phyloP scores from a whole-genome alignment of 1,140 invertebrate species.

The Phymorhynchus buccinoides region DNA sequence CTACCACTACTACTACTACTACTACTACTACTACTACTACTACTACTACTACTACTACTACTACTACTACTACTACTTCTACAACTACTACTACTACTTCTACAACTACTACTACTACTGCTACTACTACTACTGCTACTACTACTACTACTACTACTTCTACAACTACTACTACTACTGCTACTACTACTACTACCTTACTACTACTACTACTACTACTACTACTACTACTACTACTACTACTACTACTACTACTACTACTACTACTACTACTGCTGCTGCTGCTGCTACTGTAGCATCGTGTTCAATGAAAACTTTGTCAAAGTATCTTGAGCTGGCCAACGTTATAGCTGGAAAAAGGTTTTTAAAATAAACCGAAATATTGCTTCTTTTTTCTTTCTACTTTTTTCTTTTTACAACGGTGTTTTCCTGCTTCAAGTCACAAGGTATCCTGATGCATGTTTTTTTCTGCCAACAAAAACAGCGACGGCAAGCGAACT shows the following conservation, averaged over 20 bases:
- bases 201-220: neutral
- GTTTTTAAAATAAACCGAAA: too few species aligned
- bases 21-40: neutral
- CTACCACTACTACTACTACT: neutral
- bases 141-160: conserved; percentile 5
- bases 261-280: too few species aligned
- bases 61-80: neutral
- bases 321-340: neutral
- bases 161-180: conserved; percentile 15
- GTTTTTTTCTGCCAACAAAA: too few species aligned
- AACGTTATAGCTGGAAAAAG: too few species aligned
- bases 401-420: too few species aligned
- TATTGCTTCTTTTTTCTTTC: too few species aligned
- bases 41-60: too few species aligned
- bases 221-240: neutral
- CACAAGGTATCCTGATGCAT: too few species aligned
- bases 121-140: conserved; percentile 1
- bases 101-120: neutral
- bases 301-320: neutral
- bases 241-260: too few species aligned
- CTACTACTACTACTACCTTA: conserved; percentile 8
- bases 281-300: too few species aligned
- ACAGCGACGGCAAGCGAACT: too few species aligned
- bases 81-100: neutral
- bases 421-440: too few species aligned